Conservation (phyloP, 2,797 vertebrate genomes). For the Bufotes viridis region DNA sequence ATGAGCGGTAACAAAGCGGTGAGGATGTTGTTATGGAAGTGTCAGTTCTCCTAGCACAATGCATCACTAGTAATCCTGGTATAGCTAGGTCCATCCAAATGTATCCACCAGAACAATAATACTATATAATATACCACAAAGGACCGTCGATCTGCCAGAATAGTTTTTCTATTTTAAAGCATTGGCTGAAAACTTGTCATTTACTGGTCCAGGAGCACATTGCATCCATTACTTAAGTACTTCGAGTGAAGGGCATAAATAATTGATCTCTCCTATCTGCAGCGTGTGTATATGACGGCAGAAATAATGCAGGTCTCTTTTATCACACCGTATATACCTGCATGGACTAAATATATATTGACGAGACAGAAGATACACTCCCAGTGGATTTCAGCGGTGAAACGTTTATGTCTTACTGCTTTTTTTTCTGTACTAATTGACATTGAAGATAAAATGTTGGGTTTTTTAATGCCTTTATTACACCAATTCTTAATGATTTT, state of each 20-base stretch:
- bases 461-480: conserved; percentile 10
- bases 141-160: conserved; percentile 2
- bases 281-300: conserved; percentile 22
- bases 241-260: conserved; percentile 25
- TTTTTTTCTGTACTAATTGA: conserved; percentile 6
- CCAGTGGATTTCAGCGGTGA: neutral
- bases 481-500: conserved; percentile 26
- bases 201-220: conserved; percentile 31
- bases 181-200: conserved; percentile 15
- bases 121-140: neutral
- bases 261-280: conserved; percentile 35
- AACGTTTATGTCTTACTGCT: neutral
- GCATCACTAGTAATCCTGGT: neutral
- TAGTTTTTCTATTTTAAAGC: conserved; percentile 26
- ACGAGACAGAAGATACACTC: neutral
- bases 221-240: conserved; percentile 39
- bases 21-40: conserved; percentile 15
- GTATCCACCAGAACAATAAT: conserved; percentile 18
- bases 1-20: conserved; percentile 68
- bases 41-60: neutral
- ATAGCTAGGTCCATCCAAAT: conserved; percentile 3
- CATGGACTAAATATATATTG: conserved; percentile 12
- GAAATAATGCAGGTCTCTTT: conserved; percentile 19
- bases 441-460: neutral
- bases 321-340: neutral